Conservation (phyloP, 2,113 vertebrate genomes). For the Deroptyus accipitrinus region DNA sequence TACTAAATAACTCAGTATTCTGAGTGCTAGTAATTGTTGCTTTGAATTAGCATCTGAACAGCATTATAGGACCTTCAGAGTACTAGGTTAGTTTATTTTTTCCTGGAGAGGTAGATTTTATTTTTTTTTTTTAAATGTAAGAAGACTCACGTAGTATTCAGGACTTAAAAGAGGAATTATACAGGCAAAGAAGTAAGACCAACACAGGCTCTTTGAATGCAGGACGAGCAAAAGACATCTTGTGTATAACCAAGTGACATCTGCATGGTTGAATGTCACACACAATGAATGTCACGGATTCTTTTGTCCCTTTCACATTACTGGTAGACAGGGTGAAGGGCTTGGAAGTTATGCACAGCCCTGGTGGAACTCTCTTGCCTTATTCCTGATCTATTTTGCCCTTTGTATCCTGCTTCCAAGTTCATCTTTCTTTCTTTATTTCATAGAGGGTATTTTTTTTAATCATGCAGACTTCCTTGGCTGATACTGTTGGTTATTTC, state of each 20-base stretch:
- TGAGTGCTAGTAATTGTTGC: neutral
- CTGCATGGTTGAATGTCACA: conserved; percentile 17
- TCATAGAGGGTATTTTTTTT: neutral
- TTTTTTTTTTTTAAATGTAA: neutral
- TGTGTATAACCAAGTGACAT: neutral
- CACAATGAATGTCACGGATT: conserved; percentile 13
- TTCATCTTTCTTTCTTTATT: neutral
- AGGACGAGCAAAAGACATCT: neutral
- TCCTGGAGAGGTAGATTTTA: neutral
- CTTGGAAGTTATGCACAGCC: neutral
- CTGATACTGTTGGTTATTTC: neutral
- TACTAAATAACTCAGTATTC: neutral
- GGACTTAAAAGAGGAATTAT: neutral
- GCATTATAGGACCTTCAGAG: neutral
- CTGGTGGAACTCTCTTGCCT: neutral
- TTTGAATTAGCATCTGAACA: neutral
- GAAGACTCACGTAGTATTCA: neutral
- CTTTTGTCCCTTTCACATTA: conserved; percentile 25
- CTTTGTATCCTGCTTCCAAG: neutral
- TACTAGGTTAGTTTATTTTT: neutral
- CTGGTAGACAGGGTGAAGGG: neutral
- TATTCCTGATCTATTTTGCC: neutral
- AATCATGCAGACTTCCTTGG: neutral
- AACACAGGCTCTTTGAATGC: neutral
- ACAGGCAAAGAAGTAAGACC: neutral